These are phyloP conservation scores for Schmidtea mediterranea DNA, from an alignment of 1,140 invertebrate genomes.

Conservation along the genomic window DNA sequence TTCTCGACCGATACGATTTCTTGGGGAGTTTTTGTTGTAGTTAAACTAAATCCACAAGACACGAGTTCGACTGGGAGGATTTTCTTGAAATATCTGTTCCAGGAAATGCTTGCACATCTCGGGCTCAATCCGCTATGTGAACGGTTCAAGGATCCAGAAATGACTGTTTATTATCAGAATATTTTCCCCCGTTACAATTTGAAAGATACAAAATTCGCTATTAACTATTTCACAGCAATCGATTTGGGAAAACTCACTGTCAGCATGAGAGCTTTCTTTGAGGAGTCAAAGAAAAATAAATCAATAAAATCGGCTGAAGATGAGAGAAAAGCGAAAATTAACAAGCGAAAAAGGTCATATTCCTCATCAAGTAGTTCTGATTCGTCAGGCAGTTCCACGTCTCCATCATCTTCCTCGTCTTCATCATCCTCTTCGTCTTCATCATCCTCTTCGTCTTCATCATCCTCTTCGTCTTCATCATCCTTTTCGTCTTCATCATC, in stretches of 20 bases:
- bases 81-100: constrained; percentile 85
- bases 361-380: too few species aligned
- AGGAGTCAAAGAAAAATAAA: background rate
- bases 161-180: constrained; percentile 59
- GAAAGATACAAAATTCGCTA: constrained; percentile 80
- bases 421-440: too few species aligned
- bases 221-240: constrained; percentile 96
- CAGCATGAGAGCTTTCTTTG: background rate
- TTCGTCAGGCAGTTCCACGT: too few species aligned
- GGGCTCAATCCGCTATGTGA: constrained; percentile 64
- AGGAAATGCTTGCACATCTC: constrained; percentile 85
- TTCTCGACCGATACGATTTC: constrained; percentile 82
- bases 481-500: too few species aligned
- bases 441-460: too few species aligned
- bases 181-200: constrained; percentile 82
- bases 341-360: too few species aligned
- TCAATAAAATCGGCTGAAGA: too few species aligned
- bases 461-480: too few species aligned
- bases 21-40: constrained; percentile 55
- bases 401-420: too few species aligned
- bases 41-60: constrained; percentile 77
- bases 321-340: too few species aligned
- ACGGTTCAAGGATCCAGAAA: constrained; percentile 55
- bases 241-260: constrained; percentile 34
- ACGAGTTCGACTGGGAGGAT: constrained; percentile 85